Conservation (phyloP, 53 echinoderm and acorn worm species). For the Apostichopus leukothele region DNA sequence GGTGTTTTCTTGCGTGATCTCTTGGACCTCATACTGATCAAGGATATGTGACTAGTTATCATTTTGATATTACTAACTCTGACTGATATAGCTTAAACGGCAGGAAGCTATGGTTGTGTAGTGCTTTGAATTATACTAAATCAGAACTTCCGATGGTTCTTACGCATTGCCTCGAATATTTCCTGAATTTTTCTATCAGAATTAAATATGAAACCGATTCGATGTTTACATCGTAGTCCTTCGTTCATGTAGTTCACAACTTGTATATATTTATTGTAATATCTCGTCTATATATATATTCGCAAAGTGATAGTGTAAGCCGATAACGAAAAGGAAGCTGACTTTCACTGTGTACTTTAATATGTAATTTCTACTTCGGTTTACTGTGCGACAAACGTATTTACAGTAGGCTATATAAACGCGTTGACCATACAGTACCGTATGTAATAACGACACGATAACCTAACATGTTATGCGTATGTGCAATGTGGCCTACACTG, state of each 20-base stretch:
- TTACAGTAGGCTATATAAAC: no score
- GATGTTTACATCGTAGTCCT: not conserved
- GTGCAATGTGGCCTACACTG: not conserved
- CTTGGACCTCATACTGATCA: not conserved
- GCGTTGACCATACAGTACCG: no score
- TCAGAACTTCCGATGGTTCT: slow-evolving; percentile 61
- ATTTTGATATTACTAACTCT: slow-evolving; percentile 34
- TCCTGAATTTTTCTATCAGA: slow-evolving; percentile 55
- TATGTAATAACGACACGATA: not conserved
- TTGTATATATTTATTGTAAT: not conserved
- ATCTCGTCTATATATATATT: not conserved
- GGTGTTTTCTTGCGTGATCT: not conserved
- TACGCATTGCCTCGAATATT: slow-evolving; percentile 66
- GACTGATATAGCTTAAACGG: slow-evolving; percentile 30
- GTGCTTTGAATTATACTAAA: slow-evolving; percentile 55
- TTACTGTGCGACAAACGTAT: no score
- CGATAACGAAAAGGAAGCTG: slow-evolving; percentile 1
- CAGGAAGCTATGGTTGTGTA: slow-evolving; percentile 37
- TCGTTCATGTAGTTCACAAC: not conserved
- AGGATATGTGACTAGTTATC: slow-evolving; percentile 3
- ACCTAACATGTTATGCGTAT: not conserved
- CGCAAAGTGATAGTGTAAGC: slow-evolving; percentile 5
- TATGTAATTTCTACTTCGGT: no score
- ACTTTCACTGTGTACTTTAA: not conserved
- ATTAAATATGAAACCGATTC: slow-evolving; percentile 41